These are phyloP conservation scores for Melinaea menophilus DNA, from an alignment of 2,888 invertebrate genomes.

Conservation along the genomic window DNA sequence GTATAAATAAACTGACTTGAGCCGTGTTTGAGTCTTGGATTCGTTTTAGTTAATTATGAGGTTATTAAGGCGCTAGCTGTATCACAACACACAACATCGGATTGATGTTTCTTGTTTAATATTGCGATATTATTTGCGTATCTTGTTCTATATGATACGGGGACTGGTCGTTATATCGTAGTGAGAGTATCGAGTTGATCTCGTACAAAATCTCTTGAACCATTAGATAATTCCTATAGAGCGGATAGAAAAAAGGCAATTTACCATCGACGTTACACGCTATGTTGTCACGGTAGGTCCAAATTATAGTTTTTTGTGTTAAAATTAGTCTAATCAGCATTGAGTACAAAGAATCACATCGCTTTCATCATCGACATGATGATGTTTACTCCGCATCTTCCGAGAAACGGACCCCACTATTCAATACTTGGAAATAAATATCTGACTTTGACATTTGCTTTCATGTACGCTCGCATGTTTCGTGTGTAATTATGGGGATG, in stretches of 20 bases:
- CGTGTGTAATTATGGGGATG: conserved; percentile 66
- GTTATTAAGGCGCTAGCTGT: conserved; percentile 50
- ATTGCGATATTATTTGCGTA: conserved; percentile 4
- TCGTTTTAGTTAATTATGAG: conserved; percentile 73
- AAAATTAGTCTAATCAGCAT: conserved; percentile 76
- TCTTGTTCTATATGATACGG: background rate
- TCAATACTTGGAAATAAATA: conserved; percentile 79
- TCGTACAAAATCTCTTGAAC: conserved; percentile 3
- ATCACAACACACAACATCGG: conserved; percentile 17
- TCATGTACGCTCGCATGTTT: conserved; percentile 74
- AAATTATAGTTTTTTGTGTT: conserved; percentile 55
- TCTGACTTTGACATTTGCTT: conserved; percentile 78
- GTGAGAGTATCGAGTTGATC: no score
- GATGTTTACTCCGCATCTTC: conserved; percentile 74
- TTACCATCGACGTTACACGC: conserved; percentile 32
- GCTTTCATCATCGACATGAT: conserved; percentile 78
- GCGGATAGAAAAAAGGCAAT: conserved; percentile 31
- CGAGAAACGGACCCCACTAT: conserved; percentile 69
- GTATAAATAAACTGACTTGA: conserved; percentile 71
- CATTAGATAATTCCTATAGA: conserved; percentile 34
- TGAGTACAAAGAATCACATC: conserved; percentile 74
- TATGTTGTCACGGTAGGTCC: conserved; percentile 63
- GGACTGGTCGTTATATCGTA: no score
- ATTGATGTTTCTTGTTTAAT: conserved; percentile 16
- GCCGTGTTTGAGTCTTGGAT: conserved; percentile 56